phyloP scores from a whole-genome alignment of 2,888 invertebrate genomes.

The Platerodrilus igneus region DNA sequence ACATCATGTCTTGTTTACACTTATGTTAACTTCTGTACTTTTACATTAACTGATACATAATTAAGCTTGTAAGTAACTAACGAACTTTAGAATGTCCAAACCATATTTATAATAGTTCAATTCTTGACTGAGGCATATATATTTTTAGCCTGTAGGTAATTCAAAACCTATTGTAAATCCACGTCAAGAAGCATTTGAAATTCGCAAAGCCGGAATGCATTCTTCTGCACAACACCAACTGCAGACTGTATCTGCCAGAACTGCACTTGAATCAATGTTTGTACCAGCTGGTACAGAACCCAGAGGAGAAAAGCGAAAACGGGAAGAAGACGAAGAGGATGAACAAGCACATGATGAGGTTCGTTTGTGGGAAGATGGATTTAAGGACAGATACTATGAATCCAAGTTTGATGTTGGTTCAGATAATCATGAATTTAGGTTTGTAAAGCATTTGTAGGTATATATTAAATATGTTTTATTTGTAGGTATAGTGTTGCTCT shows the following conservation, averaged over 20 bases:
- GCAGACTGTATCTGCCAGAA: conserved; percentile 29
- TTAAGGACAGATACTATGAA: conserved; percentile 96
- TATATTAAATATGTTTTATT: conserved; percentile 17
- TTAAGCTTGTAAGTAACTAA: too few relatives aligned
- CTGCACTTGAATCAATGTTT: conserved; percentile 52
- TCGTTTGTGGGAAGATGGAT: conserved; percentile 92
- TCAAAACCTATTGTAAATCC: conserved; percentile 60
- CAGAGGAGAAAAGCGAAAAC: conserved; percentile 53
- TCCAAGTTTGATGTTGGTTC: conserved; percentile 81
- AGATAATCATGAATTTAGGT: conserved; percentile 78
- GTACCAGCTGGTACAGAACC: conserved; percentile 37
- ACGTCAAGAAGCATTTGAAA: conserved; percentile 70
- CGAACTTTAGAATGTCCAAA: too few relatives aligned
- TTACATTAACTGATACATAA: too few relatives aligned
- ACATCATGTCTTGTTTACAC: too few relatives aligned
- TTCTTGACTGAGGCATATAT: conserved; percentile 8
- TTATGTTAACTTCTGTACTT: too few relatives aligned
- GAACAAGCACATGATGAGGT: conserved; percentile 84
- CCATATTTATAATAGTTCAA: not conserved
- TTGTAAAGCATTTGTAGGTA: conserved; percentile 6
- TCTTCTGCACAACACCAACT: conserved; percentile 36
- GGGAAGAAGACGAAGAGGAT: conserved; percentile 58
- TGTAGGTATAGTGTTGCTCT: conserved; percentile 77
- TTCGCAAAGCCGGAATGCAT: conserved; percentile 61
- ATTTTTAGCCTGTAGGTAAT: conserved; percentile 56